Evolutionary conservation across 2,113 vertebrate genomes (phyloP).

Genomic region (Pituophis catenifer): DNA sequence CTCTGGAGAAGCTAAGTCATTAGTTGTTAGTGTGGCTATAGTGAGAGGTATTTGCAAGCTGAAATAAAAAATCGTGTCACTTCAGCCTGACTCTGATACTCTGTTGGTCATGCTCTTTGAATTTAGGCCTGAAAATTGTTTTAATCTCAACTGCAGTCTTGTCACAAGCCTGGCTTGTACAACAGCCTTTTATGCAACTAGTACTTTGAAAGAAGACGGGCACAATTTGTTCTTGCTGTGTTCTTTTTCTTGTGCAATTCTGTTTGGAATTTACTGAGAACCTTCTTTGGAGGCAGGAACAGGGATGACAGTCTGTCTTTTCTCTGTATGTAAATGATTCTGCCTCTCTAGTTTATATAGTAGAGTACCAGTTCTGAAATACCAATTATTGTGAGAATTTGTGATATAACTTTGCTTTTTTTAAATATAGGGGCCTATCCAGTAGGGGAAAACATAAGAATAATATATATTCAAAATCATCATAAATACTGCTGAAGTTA

Average conservation of each 20-base stretch:
- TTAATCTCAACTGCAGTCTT: neutral
- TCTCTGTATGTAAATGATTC: neutral
- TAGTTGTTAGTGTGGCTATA: neutral
- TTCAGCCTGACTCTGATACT: neutral
- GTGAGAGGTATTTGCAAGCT: neutral
- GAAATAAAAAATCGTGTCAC: neutral
- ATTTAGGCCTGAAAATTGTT: neutral
- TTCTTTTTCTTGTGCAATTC: neutral
- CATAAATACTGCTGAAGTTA: neutral
- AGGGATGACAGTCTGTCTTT: too few species aligned
- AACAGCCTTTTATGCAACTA: neutral
- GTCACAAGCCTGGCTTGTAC: neutral
- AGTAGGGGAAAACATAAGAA: neutral
- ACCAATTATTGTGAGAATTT: neutral
- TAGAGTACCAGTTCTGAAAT: neutral
- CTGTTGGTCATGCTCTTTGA: neutral
- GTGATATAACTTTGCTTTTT: neutral
- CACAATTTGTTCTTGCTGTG: neutral
- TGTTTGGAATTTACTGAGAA: neutral
- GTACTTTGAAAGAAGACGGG: neutral
- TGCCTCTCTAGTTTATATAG: neutral
- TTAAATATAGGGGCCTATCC: neutral
- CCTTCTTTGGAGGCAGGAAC: neutral
- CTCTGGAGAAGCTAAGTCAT: neutral
- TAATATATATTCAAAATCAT: neutral